Percentiles rank a stretch among this genome's conserved stretches.
Conservation (phyloP, 1,140 invertebrate genomes). For the Lucilia cuprina region DNA sequence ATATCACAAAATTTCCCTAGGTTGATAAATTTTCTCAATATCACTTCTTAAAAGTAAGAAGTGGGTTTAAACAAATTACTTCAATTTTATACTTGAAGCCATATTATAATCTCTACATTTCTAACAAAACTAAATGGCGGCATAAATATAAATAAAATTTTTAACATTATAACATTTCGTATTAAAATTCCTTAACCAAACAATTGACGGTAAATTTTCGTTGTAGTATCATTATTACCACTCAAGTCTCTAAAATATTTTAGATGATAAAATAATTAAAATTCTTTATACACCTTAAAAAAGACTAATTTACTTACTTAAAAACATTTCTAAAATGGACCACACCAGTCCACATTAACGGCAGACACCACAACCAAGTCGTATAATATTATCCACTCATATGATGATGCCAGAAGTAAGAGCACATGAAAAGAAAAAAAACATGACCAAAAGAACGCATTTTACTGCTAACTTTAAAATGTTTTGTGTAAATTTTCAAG, state of each 20-base stretch:
- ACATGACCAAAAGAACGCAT: neutral
- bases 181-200: neutral
- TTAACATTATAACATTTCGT: neutral
- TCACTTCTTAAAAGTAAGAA: too few species aligned
- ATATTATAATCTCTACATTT: too few species aligned
- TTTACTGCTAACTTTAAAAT: slow-evolving; percentile 11
- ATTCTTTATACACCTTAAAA: slow-evolving; percentile 4
- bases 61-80: too few species aligned
- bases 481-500: slow-evolving; percentile 2
- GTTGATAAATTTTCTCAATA: too few species aligned
- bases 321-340: too few species aligned
- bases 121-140: too few species aligned
- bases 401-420: neutral
- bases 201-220: neutral
- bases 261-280: slow-evolving; percentile 14
- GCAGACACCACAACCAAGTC: too few species aligned
- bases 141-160: too few species aligned
- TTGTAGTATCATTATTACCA: neutral
- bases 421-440: neutral
- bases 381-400: too few species aligned
- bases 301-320: neutral
- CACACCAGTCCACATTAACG: too few species aligned
- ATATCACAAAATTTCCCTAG: too few species aligned
- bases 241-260: neutral
- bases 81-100: too few species aligned